Conservation (phyloP, 2,113 vertebrate species). For the Corydoras sp. region DNA sequence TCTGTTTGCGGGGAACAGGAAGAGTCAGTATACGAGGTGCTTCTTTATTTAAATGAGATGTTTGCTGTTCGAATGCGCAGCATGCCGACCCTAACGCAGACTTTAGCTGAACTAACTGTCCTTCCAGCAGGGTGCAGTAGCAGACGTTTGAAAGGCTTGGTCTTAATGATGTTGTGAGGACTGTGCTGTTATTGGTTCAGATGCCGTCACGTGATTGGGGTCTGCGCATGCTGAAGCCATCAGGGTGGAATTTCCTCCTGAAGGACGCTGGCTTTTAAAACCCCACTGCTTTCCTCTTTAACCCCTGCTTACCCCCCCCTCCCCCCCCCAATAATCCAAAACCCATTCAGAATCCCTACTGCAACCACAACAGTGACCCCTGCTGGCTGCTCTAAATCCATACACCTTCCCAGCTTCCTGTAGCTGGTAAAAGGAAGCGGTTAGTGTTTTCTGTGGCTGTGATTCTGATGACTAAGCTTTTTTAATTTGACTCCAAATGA, state of each 20-base stretch:
- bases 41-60: constrained; percentile 43
- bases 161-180: background rate
- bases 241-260: too few species aligned
- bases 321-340: background rate
- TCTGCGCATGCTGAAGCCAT: too few species aligned
- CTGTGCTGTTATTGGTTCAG: background rate
- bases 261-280: background rate
- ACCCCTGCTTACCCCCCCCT: background rate
- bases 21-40: constrained; percentile 70
- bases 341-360: background rate
- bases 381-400: too few species aligned
- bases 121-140: background rate
- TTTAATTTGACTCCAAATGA: too few species aligned
- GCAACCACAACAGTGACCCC: background rate
- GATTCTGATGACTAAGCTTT: too few species aligned
- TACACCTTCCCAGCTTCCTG: too few species aligned
- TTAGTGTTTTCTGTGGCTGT: too few species aligned
- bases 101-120: background rate
- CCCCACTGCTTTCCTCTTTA: background rate
- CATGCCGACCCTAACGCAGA: constrained; percentile 46
- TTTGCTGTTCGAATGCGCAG: constrained; percentile 27
- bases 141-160: background rate
- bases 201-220: too few species aligned
- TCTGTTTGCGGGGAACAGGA: constrained; percentile 61
- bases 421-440: too few species aligned